phyloP scores from a whole-genome alignment of 23 tunicate genomes.

The Clavelina lepadiformis region DNA sequence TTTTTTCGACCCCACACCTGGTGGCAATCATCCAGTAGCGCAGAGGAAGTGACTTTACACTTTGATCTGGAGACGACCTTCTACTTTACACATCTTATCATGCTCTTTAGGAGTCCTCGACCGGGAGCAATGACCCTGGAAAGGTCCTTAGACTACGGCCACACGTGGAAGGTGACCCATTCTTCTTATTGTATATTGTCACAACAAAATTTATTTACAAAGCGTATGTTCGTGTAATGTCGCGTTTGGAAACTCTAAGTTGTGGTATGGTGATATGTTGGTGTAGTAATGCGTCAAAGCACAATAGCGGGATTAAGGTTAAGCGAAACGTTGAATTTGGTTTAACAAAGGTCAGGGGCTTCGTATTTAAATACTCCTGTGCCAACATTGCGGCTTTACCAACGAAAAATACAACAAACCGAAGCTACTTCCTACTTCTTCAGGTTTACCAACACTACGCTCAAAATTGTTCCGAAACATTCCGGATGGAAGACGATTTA shows the following conservation, averaged over 20 bases:
- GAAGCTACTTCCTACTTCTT: background rate
- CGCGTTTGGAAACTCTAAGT: too few relatives aligned
- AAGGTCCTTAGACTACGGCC: conserved; percentile 52
- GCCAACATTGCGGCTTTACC: background rate
- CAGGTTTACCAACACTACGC: conserved; percentile 58
- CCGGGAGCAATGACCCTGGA: conserved; percentile 78
- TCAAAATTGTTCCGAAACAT: conserved; percentile 38
- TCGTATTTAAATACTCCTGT: too few relatives aligned
- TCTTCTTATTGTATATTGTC: too few relatives aligned
- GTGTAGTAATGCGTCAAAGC: too few relatives aligned
- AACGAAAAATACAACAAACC: background rate
- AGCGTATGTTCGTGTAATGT: too few relatives aligned
- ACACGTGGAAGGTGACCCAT: conserved; percentile 62
- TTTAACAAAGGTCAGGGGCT: too few relatives aligned
- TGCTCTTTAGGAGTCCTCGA: conserved; percentile 60
- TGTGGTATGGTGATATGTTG: too few relatives aligned
- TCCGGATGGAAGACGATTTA: conserved; percentile 41
- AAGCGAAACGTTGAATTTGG: too few relatives aligned
- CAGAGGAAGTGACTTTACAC: conserved; percentile 23
- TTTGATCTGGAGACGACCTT: conserved; percentile 68
- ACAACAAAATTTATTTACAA: too few relatives aligned
- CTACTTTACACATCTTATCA: conserved; percentile 69
- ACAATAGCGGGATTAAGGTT: too few relatives aligned
- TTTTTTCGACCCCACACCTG: conserved; percentile 39
- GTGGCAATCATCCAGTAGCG: conserved; percentile 49